Base-by-base conservation (phyloP, 2,113 vertebrate genomes). In the Prunella himalayana region DNA sequence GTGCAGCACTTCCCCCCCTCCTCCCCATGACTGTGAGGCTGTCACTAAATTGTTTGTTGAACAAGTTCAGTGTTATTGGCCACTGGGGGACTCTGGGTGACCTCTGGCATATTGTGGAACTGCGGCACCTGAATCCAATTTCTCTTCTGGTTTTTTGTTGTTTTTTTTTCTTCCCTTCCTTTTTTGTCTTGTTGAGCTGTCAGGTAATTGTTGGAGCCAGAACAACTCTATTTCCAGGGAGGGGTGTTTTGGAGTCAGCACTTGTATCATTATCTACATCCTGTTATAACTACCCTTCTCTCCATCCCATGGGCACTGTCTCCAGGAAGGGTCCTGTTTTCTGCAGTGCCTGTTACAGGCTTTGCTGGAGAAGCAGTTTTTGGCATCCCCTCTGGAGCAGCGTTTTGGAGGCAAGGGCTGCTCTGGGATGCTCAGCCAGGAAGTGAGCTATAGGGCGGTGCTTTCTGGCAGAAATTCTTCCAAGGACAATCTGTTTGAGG, bases 1-100 rank as follows among this genome's bases (percentile, higher is more conserved):
- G 76, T 83, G 90, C 91, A 87, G 94, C 81, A 44, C 51, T 90
- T 86, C 11, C 13, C 15, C 25, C 24, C 9, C 9, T 22, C 31
- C 57, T 83, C 68, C 60, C 75, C 75, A 37, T 0, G 2, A 75
- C 91, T 45, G 6, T 44, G 68, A 86, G 71, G 86, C 92, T 94
- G 94, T 91, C 87, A 82, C 92, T 95, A 94, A 94, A 94, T 94
- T 97, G 93, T 96, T 96, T 96, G 94, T 95, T 91, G 76, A 95
- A 95, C 92, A 95, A 93, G 91, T 94, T 94, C 87, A 60, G 76
- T 91, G 81, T 96, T 97, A 96, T 94, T 96, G 94, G 94, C 68
- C 97, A 88, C 80, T 91, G 41, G 86, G 93, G 94, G 72, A 86
- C 65, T 78, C 82, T 31, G 64, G n/a, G 80, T 96, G 93, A 97